Conservation (phyloP, 2,797 vertebrate species). For the Eulemur coronatus region DNA sequence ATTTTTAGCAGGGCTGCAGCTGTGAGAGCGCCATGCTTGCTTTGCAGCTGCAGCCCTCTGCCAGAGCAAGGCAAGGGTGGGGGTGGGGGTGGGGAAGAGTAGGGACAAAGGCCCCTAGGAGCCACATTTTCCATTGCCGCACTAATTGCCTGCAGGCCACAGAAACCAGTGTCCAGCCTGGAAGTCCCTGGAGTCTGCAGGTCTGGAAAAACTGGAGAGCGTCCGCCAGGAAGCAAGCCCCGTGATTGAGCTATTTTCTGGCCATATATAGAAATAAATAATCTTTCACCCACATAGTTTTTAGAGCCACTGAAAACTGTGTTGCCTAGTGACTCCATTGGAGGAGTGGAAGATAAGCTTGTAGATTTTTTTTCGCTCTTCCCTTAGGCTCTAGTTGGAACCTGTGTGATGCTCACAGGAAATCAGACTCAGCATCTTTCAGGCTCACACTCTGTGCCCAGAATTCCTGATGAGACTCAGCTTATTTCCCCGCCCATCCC, state of each 20-base stretch:
- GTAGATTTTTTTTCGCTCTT: neutral
- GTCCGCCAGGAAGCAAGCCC: neutral
- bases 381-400: neutral
- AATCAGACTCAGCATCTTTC: neutral
- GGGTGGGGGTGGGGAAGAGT: constrained; percentile 60
- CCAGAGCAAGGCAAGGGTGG: constrained; percentile 65
- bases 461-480: neutral
- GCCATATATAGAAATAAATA: constrained; percentile 72
- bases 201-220: constrained; percentile 57
- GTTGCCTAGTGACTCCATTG: neutral
- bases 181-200: constrained; percentile 57
- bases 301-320: neutral
- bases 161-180: constrained; percentile 52
- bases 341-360: neutral
- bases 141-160: constrained; percentile 61
- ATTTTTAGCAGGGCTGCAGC: constrained; percentile 82
- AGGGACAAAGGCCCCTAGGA: constrained; percentile 63
- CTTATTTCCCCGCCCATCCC: neutral
- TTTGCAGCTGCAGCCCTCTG: constrained; percentile 63
- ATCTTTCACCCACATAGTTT: constrained; percentile 7
- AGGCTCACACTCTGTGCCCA: neutral
- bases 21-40: constrained; percentile 77
- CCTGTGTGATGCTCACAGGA: neutral
- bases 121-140: constrained; percentile 81
- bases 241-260: neutral